phyloP scores from a whole-genome alignment of 2,113 vertebrate genomes.

The Athene noctua region DNA sequence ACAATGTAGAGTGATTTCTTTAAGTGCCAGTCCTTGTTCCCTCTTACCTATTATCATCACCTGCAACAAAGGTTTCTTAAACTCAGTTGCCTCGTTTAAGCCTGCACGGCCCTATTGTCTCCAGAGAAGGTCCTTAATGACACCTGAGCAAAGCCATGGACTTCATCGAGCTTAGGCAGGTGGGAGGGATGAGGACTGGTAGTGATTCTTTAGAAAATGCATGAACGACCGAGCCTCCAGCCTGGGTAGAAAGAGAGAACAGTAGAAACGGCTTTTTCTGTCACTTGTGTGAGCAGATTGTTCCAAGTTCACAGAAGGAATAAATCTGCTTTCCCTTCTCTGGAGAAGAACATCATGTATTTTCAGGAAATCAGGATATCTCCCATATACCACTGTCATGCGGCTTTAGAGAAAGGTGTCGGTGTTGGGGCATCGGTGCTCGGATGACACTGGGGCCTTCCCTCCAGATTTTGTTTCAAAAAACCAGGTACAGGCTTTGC shows the following conservation, averaged over 20 bases:
- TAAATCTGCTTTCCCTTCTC: conserved; percentile 15
- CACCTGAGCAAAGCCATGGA: background rate
- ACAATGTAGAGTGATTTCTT: background rate
- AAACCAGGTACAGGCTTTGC: background rate
- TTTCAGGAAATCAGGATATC: conserved; percentile 29
- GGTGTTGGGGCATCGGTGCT: background rate
- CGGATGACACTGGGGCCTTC: background rate
- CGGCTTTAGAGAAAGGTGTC: background rate
- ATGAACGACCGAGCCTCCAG: rapidly evolving
- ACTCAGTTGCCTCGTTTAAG: background rate
- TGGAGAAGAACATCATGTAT: conserved; percentile 4
- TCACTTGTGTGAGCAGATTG: background rate
- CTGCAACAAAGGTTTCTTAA: background rate
- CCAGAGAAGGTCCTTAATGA: background rate
- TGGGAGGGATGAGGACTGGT: background rate
- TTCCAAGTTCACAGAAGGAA: conserved; percentile 28
- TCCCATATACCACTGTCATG: background rate
- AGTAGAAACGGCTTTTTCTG: conserved; percentile 9
- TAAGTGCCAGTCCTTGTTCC: background rate
- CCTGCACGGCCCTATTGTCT: background rate
- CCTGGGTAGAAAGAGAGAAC: background rate
- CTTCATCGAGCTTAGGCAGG: background rate
- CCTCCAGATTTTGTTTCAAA: background rate
- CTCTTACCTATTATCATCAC: background rate
- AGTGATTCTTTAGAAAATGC: background rate